Conservation (phyloP, 30 jellyfish, hydroid and myxozoan species). For the Catostylus mosaicus region DNA sequence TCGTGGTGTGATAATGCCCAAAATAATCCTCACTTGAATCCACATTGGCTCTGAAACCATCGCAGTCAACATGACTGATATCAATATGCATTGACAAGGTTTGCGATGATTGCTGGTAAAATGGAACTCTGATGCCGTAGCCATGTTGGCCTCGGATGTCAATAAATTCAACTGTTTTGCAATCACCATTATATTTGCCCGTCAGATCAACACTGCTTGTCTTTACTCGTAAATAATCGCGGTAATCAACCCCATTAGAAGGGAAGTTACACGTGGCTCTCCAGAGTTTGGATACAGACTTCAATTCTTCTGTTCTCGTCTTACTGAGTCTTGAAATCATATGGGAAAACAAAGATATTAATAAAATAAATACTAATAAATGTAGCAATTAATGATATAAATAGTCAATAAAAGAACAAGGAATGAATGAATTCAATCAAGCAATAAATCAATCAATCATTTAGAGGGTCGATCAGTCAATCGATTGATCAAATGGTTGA, state of each 20-base stretch:
- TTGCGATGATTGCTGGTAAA: background rate
- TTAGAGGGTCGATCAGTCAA: background rate
- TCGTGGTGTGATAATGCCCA: background rate
- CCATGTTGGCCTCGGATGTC: background rate
- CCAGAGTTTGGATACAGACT: constrained; percentile 1
- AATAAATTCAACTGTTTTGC: background rate
- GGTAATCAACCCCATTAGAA: background rate
- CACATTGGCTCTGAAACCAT: background rate
- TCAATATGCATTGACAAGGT: background rate
- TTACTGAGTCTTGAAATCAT: constrained; percentile 7
- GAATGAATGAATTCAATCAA: background rate
- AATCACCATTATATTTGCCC: background rate
- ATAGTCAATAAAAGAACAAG: background rate
- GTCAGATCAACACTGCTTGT: background rate
- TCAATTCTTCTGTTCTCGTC: background rate
- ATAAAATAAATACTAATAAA: no score
- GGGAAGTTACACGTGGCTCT: constrained; percentile 9
- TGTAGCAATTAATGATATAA: no score
- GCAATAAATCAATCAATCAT: background rate
- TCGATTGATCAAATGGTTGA: background rate
- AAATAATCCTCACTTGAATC: background rate
- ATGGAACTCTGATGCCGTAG: background rate
- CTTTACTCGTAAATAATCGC: background rate
- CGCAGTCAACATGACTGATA: background rate
- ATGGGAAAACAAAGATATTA: no score